Evolutionary conservation across 2,113 vertebrate genomes (phyloP), one percentile per base, ranked within the genome.

Genomic region (Macrotis lagotis): DNA sequence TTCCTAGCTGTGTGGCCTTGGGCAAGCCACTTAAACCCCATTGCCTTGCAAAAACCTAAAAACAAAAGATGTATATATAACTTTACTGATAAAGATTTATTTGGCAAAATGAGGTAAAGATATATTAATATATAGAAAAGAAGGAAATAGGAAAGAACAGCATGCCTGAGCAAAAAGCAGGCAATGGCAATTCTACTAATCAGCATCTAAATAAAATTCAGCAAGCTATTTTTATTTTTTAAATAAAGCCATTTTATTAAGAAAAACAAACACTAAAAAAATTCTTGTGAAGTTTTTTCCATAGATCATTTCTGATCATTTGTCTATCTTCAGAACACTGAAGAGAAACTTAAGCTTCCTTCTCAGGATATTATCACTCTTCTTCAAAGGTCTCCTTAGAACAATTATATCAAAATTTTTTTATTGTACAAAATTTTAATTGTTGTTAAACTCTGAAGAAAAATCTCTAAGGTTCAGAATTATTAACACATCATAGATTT

Each of bases 321-420:
- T 66, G 26, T 66, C 55, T 31, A 83, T 90, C 52, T 51, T 95
- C 19, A 55, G 91, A 96, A 94, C 91, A 59, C 91, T 66, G 48
- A 95, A 31, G 95, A 28, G 91, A 94, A 89, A 88, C 14, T 92
- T 92, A 91, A 93, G 89, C 91, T 51, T 66, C 59, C 12, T 66
- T 90, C 91, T 93, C 16, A 0, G 9, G 10, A 90, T n/a, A 90
- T 1, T 1, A 88, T 28, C 74, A 3, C 90, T 11, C 59, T 66
- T 66, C 22, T 55, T 96, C 92, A 96, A 96, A 66, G 96, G 91
- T 93, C 25, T 49, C 90, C 55, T 92, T 88, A 96, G 91, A 50
- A 3, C 59, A 91, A 50, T 92, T 91, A 12, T 88, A 3, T 52
- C 19, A 3, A 3, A 90, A 25, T 0, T 31, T 94, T 31, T 95